phyloP scores from a whole-genome alignment of 2,797 vertebrate species.

The Myotis daubentonii region DNA sequence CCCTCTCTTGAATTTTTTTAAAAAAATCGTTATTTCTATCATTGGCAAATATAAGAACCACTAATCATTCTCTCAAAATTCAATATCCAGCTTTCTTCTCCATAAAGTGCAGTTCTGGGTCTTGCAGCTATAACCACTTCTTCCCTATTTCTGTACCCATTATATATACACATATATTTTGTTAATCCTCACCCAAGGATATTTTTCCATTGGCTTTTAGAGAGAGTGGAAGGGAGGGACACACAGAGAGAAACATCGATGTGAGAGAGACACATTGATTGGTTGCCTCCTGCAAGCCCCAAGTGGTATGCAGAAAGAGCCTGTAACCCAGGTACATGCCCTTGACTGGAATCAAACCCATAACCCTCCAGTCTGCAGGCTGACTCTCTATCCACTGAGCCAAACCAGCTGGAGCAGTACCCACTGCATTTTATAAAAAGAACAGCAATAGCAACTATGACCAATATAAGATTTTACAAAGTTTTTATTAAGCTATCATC shows the following conservation, averaged over 20 bases:
- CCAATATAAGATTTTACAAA: slow-evolving; percentile 40
- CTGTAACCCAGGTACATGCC: too few relatives aligned
- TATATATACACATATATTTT: background rate
- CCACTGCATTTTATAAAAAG: slow-evolving; percentile 20
- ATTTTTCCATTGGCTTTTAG: too few relatives aligned
- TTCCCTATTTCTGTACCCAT: background rate
- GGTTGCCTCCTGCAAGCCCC: too few relatives aligned
- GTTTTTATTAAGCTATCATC: slow-evolving; percentile 4
- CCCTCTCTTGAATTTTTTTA: background rate
- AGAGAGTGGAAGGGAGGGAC: too few relatives aligned
- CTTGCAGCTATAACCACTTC: background rate
- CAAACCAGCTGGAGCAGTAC: background rate
- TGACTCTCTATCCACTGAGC: too few relatives aligned
- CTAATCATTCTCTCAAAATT: slow-evolving; percentile 36
- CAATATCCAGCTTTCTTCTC: slow-evolving; percentile 9
- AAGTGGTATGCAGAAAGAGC: too few relatives aligned
- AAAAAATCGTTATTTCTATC: background rate
- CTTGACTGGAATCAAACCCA: too few relatives aligned
- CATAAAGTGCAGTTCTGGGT: background rate
- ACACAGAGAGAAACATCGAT: too few relatives aligned
- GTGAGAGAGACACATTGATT: too few relatives aligned
- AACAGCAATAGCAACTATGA: slow-evolving; percentile 11
- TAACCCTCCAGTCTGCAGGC: too few relatives aligned
- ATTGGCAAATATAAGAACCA: slow-evolving; percentile 56
- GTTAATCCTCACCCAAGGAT: too few relatives aligned